These are phyloP conservation scores for Gobio gobio DNA, from an alignment of 2,113 vertebrate species.

Conservation along the genomic window DNA sequence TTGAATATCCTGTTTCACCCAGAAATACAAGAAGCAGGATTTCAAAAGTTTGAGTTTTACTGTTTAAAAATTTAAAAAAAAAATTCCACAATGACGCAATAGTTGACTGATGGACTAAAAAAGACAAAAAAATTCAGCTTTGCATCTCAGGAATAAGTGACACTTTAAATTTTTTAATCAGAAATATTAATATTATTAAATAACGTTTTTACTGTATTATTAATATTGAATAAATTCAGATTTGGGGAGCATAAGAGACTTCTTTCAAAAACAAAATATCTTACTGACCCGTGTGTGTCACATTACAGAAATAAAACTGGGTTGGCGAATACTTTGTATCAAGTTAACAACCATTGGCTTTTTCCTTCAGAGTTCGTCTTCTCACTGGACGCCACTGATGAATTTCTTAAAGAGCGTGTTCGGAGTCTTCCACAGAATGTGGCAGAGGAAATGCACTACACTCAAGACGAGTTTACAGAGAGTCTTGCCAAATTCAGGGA, in stretches of 20 bases:
- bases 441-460: conserved; percentile 79
- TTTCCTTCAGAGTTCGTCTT: conserved; percentile 82
- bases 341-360: conserved; percentile 28
- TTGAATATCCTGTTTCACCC: neutral
- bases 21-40: neutral
- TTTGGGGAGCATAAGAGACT: neutral
- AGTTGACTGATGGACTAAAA: neutral
- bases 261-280: neutral
- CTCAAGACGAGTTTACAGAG: conserved; percentile 78
- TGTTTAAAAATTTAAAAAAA: too few relatives aligned
- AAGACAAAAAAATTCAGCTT: neutral
- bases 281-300: neutral
- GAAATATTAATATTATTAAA: neutral
- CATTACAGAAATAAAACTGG: neutral
- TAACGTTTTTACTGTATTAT: neutral
- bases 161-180: neutral
- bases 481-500: conserved; percentile 79
- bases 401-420: conserved; percentile 84
- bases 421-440: conserved; percentile 80
- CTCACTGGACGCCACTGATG: conserved; percentile 83
- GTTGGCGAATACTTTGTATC: too few relatives aligned
- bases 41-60: neutral
- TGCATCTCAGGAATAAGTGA: neutral
- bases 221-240: neutral
- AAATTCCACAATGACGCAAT: too few relatives aligned